Base-by-base conservation (phyloP, 2,888 invertebrate species). In the Scaptomyza flava region DNA sequence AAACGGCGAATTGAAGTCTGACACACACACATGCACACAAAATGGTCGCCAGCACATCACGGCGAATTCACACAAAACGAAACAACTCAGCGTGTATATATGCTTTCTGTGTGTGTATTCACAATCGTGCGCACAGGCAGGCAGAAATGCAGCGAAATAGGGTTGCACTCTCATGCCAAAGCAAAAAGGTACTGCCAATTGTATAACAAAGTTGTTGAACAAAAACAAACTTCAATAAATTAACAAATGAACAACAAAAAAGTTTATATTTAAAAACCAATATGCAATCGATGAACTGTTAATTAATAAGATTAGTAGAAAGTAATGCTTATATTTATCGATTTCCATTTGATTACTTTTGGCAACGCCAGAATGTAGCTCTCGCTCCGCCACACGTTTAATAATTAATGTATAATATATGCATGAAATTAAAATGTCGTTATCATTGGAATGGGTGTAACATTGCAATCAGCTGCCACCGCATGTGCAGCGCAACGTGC, bases 321-420 rank as follows among this genome's bases (percentile, higher is more conserved):
- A 59, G 62, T 57, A 50, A 58, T 56, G 34, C 17, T 41, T 74
- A 58, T 45, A 46, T 64, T 78, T 81, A 87, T 87, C 85, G 85
- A 87, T 85, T 85, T 56, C 43, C 48, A 65, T 59, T 81, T 72
- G 81, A 87, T 85, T 85, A 72, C 82, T 79, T 74, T 67, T 72
- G 72, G 76, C 63, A 81, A 79, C 45, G 47, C 70, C 67, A 86
- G 64, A 67, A 72, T 63, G 41, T 59, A 53, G 12, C 42, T n/a
- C 72, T 38, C 48, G 27, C 41, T 54, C 17, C 23, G 58, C 43
- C 53, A 51, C 54, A 56, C 50, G 38, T 54, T 67, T 33, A 54
- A 30, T 68, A 56, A 64, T 68, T 74, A 56, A 76, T 46, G 45
- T 60, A 50, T 42, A 17, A 41, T 17, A 17, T 34, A 31, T 23